A percentile compares a stretch with the other conserved stretches of the same genome.
Evolutionary conservation across 2,888 invertebrate species (phyloP).

Genomic region (Pinctada fucata): DNA sequence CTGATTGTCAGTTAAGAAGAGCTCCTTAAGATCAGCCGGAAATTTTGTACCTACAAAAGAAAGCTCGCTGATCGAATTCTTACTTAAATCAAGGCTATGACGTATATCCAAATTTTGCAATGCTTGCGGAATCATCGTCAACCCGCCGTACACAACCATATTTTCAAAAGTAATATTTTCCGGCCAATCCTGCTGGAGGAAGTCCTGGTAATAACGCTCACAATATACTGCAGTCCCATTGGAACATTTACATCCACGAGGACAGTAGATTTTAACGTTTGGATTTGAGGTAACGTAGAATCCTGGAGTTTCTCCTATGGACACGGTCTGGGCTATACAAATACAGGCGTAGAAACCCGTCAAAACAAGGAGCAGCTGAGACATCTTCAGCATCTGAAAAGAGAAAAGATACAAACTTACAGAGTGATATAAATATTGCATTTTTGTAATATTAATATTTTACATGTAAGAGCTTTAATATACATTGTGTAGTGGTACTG

Average conservation of each 20-base stretch:
- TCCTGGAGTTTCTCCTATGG: too few relatives aligned
- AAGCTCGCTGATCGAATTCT: constrained; percentile 44
- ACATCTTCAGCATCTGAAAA: too few relatives aligned
- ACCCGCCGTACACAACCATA: constrained; percentile 15
- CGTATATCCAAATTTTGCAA: constrained; percentile 1
- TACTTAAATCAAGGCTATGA: constrained; percentile 45
- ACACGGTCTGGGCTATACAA: too few relatives aligned
- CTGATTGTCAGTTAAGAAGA: constrained; percentile 44
- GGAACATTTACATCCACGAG: background rate
- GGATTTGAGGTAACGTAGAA: too few relatives aligned
- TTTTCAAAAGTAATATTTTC: background rate
- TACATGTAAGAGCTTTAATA: too few relatives aligned
- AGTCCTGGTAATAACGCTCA: constrained; percentile 13
- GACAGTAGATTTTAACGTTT: too few relatives aligned
- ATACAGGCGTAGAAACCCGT: too few relatives aligned
- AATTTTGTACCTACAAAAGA: constrained; percentile 30
- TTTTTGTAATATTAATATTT: too few relatives aligned
- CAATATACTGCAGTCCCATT: background rate
- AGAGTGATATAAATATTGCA: too few relatives aligned
- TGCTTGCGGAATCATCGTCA: constrained; percentile 3
- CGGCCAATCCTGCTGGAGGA: background rate
- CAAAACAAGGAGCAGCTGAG: too few relatives aligned
- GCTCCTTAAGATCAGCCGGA: constrained; percentile 30
- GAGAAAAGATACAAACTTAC: too few relatives aligned
- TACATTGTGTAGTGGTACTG: too few relatives aligned